Evolutionary conservation across 2,113 vertebrate species (phyloP).

Genomic region (Saccopteryx leptura): DNA sequence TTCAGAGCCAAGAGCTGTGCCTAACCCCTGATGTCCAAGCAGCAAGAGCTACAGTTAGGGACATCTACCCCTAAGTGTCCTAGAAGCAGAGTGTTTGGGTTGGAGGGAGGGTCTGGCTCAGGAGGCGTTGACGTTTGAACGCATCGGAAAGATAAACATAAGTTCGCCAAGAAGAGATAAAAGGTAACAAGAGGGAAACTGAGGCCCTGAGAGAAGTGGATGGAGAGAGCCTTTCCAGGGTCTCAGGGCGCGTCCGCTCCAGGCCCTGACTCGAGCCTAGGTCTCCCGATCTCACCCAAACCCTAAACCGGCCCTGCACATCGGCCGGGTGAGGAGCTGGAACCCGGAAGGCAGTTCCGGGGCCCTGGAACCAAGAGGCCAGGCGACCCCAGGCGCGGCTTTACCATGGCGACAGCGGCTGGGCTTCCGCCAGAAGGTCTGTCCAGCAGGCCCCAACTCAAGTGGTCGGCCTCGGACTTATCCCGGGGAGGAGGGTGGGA

Average conservation of each 20-base stretch:
- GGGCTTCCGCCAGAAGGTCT: background rate
- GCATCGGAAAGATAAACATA: background rate
- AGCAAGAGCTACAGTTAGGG: background rate
- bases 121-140: background rate
- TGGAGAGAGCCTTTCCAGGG: background rate
- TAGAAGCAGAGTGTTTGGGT: background rate
- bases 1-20: background rate
- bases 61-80: background rate
- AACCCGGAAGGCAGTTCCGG: background rate
- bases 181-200: background rate
- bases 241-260: background rate
- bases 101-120: background rate
- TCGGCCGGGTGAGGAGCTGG: too few species aligned
- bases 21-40: background rate
- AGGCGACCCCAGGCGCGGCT: background rate
- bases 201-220: background rate
- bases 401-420: constrained; percentile 82
- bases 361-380: rapidly evolving
- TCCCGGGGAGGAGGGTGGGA: background rate
- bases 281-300: background rate
- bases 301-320: background rate
- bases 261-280: background rate
- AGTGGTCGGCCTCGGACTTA: background rate
- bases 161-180: background rate
- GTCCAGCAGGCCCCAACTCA: background rate